Evolutionary conservation across 2,113 vertebrate genomes (phyloP).

Genomic region (Psophia crepitans): DNA sequence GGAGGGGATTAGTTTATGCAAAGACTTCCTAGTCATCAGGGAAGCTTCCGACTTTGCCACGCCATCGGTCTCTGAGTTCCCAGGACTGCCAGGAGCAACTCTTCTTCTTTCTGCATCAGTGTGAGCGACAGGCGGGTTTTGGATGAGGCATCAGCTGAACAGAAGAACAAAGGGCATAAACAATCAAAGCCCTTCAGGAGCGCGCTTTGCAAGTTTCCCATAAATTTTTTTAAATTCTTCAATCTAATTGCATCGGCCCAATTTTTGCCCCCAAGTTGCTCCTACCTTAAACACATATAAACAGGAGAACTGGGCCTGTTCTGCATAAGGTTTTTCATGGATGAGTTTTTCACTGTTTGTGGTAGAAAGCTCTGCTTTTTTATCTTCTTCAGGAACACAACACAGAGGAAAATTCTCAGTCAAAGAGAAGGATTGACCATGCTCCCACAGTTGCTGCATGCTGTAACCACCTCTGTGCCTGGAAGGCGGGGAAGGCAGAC

Average conservation of each 20-base stretch:
- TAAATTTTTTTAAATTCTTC: background rate
- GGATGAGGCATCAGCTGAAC: background rate
- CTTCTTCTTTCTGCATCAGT: background rate
- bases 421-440: background rate
- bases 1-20: background rate
- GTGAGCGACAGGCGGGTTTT: rapidly evolving
- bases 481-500: background rate
- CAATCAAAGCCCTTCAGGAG: background rate
- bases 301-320: background rate
- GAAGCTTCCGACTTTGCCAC: background rate
- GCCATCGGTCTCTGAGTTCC: background rate
- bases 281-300: background rate
- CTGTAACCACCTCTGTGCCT: background rate
- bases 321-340: background rate
- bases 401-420: background rate
- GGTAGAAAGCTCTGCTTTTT: background rate
- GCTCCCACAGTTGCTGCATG: background rate
- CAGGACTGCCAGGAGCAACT: background rate
- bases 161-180: conserved; percentile 30
- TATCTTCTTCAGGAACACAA: background rate
- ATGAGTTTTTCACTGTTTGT: background rate
- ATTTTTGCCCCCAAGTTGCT: background rate
- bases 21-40: background rate
- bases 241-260: background rate
- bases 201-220: background rate